These are phyloP conservation scores for Rutpela maculata DNA, from an alignment of 2,888 invertebrate species.

Conservation along the genomic window DNA sequence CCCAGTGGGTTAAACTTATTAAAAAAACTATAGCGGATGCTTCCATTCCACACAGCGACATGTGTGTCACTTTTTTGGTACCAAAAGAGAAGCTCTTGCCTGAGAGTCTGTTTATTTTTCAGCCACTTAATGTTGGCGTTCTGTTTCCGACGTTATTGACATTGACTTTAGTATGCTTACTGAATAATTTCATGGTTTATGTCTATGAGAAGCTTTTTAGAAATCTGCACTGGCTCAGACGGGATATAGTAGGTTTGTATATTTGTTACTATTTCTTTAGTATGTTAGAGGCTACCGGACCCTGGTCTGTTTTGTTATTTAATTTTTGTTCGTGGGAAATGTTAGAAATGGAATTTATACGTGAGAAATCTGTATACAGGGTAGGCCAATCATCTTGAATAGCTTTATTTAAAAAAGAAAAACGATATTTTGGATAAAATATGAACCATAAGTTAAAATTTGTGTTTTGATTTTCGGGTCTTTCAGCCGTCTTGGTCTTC, in stretches of 20 bases:
- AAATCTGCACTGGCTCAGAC: not conserved
- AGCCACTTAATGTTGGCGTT: not conserved
- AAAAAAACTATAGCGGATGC: not conserved
- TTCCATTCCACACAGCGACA: not conserved
- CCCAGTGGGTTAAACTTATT: not conserved
- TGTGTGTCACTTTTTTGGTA: not conserved
- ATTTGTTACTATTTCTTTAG: not conserved
- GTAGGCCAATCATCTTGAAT: no score
- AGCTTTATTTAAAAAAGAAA: no score
- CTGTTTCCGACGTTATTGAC: not conserved
- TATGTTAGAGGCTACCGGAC: no score
- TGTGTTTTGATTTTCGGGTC: no score
- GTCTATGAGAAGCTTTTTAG: not conserved
- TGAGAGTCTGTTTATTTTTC: not conserved
- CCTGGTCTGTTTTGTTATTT: no score
- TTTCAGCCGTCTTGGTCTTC: no score
- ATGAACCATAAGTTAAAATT: no score
- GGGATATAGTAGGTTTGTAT: not conserved
- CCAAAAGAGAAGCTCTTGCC: not conserved
- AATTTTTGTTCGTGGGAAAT: no score
- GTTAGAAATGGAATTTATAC: no score
- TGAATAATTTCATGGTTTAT: not conserved
- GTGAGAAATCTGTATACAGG: no score
- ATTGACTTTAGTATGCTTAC: not conserved
- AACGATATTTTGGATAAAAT: no score